Evolutionary conservation across 1,140 invertebrate species (phyloP), one percentile per base, ranked within the genome.

Genomic region (Drosophila lacteicornis): DNA sequence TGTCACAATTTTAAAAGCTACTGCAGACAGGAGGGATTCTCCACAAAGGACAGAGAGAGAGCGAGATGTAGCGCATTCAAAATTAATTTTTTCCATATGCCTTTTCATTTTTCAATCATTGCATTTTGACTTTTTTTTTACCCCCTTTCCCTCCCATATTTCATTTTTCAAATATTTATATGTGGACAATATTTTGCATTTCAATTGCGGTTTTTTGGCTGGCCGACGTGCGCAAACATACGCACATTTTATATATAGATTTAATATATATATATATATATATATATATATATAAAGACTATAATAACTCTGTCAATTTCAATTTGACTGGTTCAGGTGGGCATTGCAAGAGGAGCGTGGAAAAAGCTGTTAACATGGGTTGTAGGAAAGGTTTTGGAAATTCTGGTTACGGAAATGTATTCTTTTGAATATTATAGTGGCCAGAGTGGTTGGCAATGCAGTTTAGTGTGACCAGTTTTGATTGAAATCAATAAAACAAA

Each of bases 141-240:
- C 11, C 33, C 9, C 8, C 9, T 2, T 36, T 36, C 8, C 33
- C 30, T 8, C 30, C 30, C 33, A 55, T 55, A 55, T 38, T 55
- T 47, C 65, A 77, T 46, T 46, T 59, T 51, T 62, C 33, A 84
- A 74, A 43, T 73, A 49, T 73, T 73, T 59, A 65, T 74, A 30
- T 81, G 73, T 68, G 75, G 53, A 68, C 68, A 86, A 82, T 82
- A 86, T 86, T 86, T 86, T 86, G 82, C 82, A 86, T 86, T 86
- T 79, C 79, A 86, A 85, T 85, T 85, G 82, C 82, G 82, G 75
- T 75, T 85, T 85, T 81, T 76, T 61, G 33, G 58, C 36, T 45
- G 50, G 58, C 40, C 57, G 3, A 79, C 55, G 49, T 13, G 43
- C 19, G 50, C 38, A 58, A 58, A 79, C 61, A 55, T 50, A 42